Evolutionary conservation across 2,888 invertebrate genomes (phyloP).

Genomic region (Limnephilus auricula): DNA sequence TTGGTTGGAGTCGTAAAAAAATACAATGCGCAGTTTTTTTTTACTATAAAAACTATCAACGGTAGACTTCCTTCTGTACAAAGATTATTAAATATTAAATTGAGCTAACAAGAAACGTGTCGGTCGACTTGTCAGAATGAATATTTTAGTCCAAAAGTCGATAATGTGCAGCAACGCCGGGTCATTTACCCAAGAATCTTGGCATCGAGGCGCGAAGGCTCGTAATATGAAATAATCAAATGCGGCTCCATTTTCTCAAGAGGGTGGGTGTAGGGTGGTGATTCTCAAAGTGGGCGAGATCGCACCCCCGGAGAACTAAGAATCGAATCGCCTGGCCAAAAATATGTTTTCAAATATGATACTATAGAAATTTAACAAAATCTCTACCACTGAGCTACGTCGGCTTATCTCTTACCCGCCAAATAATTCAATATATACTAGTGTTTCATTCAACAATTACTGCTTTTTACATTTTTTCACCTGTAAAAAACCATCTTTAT

Average conservation of each 20-base stretch:
- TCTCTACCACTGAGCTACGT: no score
- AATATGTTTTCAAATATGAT: no score
- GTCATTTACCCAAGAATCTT: background rate
- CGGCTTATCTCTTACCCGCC: no score
- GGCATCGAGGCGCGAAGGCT: background rate
- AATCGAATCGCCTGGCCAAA: no score
- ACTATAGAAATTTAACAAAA: no score
- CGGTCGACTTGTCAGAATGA: background rate
- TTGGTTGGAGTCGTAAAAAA: no score
- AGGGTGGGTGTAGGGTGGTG: background rate
- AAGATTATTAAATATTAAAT: background rate
- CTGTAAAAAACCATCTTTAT: no score
- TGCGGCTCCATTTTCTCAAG: background rate
- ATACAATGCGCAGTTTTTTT: no score
- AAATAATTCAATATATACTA: no score
- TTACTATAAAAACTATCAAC: background rate
- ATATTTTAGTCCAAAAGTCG: background rate
- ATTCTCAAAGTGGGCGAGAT: background rate
- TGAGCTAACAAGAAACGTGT: background rate
- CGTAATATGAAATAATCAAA: background rate
- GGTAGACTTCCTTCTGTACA: background rate
- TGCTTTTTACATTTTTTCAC: no score
- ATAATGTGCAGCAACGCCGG: background rate
- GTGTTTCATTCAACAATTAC: no score
- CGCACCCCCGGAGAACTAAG: background rate